Base-by-base conservation (phyloP, 2,888 invertebrate species). In the Leptinotarsa peninsularis region DNA sequence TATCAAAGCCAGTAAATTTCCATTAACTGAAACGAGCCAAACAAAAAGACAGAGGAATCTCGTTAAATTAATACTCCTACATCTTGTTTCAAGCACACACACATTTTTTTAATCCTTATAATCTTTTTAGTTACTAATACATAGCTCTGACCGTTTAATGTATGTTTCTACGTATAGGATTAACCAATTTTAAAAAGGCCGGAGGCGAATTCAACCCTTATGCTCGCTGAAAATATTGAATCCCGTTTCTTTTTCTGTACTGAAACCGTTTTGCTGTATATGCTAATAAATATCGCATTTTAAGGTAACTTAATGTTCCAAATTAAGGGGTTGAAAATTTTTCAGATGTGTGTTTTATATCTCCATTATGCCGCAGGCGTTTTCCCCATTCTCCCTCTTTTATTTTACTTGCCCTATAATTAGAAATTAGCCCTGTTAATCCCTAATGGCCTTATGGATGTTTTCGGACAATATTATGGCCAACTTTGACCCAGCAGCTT, bases 91-190 rank as follows among this genome's bases (percentile, higher is more conserved):
- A 72, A 66, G 75, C 74, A 74, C 74, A 80, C 79, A 84, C 80
- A 84, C 82, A 83, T 84, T 83, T 83, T 79, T 78, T 82, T 84
- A 83, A 86, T 86, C 85, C 85, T 83, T 79, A 83, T 86, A 86
- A 86, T 86, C 86, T 86, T 86, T 86, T 86, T 86, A 86, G 85
- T 85, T 83, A 85, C 85, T 85, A 84, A 86, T 86, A 85, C 83
- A 85, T 81, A 83, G 81, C 80, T 80, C 77, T 73, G 80, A 77
- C 82, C 83, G 81, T 83, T 83, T 85, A 85, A 85, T 85, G 85
- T 85, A 84, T 84, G 83, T 86, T 84, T 84, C 85, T 84, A 84
- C 84, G 82, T 83, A 84, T 80, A 82, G 86, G 86, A 86, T 86
- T 86, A 86, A 85, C 85, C 84, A 84, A 85, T 85, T 86, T 84